phyloP scores from a whole-genome alignment of 2,797 vertebrate species.

The Salarias fasciatus region DNA sequence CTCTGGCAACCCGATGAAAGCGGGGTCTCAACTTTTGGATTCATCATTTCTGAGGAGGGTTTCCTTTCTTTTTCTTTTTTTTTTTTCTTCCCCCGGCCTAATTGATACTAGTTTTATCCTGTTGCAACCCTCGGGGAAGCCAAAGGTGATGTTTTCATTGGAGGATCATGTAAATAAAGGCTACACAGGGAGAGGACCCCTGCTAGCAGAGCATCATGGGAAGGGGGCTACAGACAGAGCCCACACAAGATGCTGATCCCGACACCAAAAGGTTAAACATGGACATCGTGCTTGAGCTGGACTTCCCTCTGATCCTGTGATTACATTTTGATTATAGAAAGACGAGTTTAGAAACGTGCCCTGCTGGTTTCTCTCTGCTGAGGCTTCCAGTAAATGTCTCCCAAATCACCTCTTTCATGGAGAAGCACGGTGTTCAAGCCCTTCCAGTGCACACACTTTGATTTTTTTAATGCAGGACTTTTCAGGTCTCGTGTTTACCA shows the following conservation, averaged over 20 bases:
- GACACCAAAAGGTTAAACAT: conserved; percentile 66
- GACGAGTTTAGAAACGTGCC: background rate
- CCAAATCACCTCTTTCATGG: too few relatives aligned
- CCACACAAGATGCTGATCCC: conserved; percentile 79
- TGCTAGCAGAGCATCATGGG: conserved; percentile 76
- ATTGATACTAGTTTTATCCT: conserved; percentile 76
- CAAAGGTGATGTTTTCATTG: conserved; percentile 79
- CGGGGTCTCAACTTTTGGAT: conserved; percentile 55
- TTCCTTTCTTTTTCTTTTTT: conserved; percentile 15
- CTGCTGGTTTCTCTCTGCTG: too few relatives aligned
- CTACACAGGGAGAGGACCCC: conserved; percentile 66
- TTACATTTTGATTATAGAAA: conserved; percentile 30
- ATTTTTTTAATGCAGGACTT: too few relatives aligned
- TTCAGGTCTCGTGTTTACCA: too few relatives aligned
- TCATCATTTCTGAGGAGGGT: conserved; percentile 33
- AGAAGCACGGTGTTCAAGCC: too few relatives aligned
- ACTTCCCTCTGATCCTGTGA: conserved; percentile 37
- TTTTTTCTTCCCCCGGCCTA: conserved; percentile 56
- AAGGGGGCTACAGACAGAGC: conserved; percentile 67
- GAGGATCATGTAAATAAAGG: conserved; percentile 74
- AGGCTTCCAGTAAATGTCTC: too few relatives aligned
- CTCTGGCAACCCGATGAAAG: conserved; percentile 70
- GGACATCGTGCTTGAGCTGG: conserved; percentile 52
- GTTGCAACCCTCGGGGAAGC: conserved; percentile 68
- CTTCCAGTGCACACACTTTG: too few relatives aligned